Evolutionary conservation across 2,113 vertebrate genomes (phyloP).

Genomic region (Syngnathus typhle): DNA sequence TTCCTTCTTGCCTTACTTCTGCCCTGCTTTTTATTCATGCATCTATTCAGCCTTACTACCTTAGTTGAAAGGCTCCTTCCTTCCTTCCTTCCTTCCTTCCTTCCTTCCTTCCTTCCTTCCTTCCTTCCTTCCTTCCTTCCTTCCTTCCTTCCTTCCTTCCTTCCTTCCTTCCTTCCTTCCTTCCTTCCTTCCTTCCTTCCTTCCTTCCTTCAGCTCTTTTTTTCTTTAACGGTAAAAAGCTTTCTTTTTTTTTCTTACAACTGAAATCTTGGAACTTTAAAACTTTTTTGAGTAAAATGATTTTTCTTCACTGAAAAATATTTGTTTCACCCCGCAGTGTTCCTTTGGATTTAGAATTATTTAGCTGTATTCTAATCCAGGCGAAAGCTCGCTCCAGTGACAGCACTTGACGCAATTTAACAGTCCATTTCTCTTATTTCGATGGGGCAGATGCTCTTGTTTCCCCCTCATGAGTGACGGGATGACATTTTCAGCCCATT

Average conservation of each 20-base stretch:
- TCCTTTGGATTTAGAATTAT: background rate
- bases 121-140: no score
- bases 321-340: background rate
- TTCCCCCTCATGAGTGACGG: constrained; percentile 45
- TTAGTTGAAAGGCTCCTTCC: no score
- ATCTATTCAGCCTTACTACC: background rate
- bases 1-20: background rate
- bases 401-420: constrained; percentile 17
- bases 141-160: no score
- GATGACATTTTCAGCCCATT: constrained; percentile 62
- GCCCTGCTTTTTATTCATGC: background rate
- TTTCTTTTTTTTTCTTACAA: no score
- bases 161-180: no score
- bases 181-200: no score
- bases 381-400: constrained; percentile 2
- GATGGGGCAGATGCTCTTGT: constrained; percentile 48
- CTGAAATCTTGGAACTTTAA: no score
- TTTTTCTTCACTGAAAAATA: no score
- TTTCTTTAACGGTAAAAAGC: no score
- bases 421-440: constrained; percentile 36
- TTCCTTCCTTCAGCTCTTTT: background rate
- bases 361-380: constrained; percentile 2
- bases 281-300: no score
- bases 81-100: background rate
- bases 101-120: background rate